Evolutionary conservation across 2,797 vertebrate species (phyloP), one percentile per base, ranked within the genome.

Genomic region (Microchirus variegatus): DNA sequence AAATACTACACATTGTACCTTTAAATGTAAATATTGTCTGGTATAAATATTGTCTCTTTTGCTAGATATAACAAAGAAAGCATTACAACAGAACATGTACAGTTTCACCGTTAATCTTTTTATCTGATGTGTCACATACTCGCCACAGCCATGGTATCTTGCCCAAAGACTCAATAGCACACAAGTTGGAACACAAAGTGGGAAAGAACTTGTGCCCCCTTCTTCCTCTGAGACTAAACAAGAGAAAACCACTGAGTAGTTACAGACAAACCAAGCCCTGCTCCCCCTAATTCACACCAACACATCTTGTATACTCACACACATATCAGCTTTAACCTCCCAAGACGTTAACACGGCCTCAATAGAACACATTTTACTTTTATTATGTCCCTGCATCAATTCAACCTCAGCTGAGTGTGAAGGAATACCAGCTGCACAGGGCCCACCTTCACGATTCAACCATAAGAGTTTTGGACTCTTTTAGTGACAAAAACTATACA

Each of bases 211-310:
- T 14, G 9, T 13, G 35, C 42, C 36, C 22, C 16, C 9, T 40
- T 44, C 57, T 62, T 75, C 66, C 75, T 76, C 54, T 3, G 75
- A 83, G 85, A 88, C 77, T 78, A 82, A 86, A 86, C 81, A 79
- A 51, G 73, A 64, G 71, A 58, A 70, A 81, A 80, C 72, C 67
- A 41, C 31, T 31, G 31, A 31, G 31, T 31, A 7, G 31, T 6
- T 8, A 1, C 3, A 31, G 31, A 31, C 31, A 31, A 31, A 31
- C 31, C 31, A 1, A 31, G 31, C 31, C 31, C 31, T 19, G 36
- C 47, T 49, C 73, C 47, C 63, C 59, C 56, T 59, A 51, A 64
- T 45, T 46, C 73, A 75, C 73, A 59, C 59, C 69, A 40, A 81
- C 51, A 42, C 31, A 31, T 31, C 58, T 19, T 19, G 42, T 45